A percentile compares a stretch with the other conserved stretches of the same genome.
Evolutionary conservation across 2,888 invertebrate species (phyloP).

Genomic region (Eurytoma californica): DNA sequence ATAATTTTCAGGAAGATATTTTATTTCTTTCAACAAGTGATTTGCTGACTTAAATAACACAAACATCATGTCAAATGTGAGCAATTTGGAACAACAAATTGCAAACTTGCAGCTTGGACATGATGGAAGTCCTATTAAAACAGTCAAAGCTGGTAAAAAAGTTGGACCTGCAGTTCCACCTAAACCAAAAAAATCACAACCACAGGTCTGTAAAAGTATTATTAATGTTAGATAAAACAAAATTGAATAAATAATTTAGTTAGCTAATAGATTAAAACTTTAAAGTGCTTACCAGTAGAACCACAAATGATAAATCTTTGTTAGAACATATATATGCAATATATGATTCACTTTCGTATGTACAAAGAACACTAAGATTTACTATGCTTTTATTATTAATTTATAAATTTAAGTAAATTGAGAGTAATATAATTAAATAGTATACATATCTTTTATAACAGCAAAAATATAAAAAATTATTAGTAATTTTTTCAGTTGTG

Average conservation of each 20-base stretch:
- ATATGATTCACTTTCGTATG: conserved; percentile 8
- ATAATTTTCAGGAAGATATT: conserved; percentile 23
- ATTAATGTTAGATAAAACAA: conserved; percentile 3
- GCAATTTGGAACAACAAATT: conserved; percentile 83
- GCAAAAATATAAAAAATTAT: too few relatives aligned
- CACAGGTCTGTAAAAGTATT: conserved; percentile 75
- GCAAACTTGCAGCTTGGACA: conserved; percentile 82
- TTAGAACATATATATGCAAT: conserved; percentile 23
- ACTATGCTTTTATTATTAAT: not conserved
- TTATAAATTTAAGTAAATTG: conserved; percentile 3
- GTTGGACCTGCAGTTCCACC: conserved; percentile 88
- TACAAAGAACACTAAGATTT: conserved; percentile 6
- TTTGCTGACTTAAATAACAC: conserved; percentile 15
- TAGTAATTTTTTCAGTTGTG: too few relatives aligned
- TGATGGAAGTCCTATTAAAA: conserved; percentile 71
- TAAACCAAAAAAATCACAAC: conserved; percentile 82
- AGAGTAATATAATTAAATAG: not conserved
- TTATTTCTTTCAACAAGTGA: conserved; percentile 13
- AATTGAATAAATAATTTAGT: too few relatives aligned
- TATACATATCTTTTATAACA: too few relatives aligned
- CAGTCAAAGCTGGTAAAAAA: conserved; percentile 77
- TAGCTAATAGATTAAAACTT: not conserved
- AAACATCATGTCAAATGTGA: conserved; percentile 75
- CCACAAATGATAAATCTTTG: conserved; percentile 40
- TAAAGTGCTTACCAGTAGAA: conserved; percentile 24